phyloP scores from a whole-genome alignment of 2,888 invertebrate species.

The Pristionchus maxplancki region DNA sequence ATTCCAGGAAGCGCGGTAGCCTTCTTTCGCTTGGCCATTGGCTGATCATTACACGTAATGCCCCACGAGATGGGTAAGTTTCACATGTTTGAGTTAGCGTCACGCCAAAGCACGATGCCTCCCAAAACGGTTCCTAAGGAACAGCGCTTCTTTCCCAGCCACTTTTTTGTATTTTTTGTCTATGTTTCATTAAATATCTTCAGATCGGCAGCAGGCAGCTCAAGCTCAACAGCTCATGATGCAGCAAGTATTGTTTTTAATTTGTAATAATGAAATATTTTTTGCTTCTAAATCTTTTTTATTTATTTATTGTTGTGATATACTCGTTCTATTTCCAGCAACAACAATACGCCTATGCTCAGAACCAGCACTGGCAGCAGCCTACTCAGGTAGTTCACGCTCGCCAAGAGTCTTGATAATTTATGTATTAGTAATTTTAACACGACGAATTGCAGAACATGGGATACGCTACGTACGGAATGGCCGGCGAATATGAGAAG shows the following conservation, averaged over 20 bases:
- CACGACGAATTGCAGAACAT: background rate
- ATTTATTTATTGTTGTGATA: too few species aligned
- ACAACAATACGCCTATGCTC: background rate
- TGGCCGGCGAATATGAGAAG: constrained; percentile 4
- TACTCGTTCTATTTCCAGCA: too few species aligned
- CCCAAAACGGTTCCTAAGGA: background rate
- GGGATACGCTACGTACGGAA: background rate
- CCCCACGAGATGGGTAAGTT: constrained; percentile 49
- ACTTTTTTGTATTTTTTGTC: background rate
- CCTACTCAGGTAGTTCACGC: constrained; percentile 13
- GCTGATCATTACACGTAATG: constrained; percentile 7
- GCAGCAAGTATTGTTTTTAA: constrained; percentile 48
- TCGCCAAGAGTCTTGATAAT: too few species aligned
- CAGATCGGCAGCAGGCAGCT: constrained; percentile 39
- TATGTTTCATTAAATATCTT: background rate
- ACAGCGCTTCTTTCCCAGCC: background rate
- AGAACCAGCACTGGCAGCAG: constrained; percentile 50
- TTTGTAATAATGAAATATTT: background rate
- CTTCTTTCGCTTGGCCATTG: constrained; percentile 36
- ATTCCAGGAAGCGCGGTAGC: constrained; percentile 4
- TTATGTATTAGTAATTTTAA: background rate
- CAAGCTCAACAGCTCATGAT: constrained; percentile 50
- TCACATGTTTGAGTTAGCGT: background rate
- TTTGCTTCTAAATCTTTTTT: background rate
- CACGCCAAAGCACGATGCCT: background rate